These are phyloP conservation scores for Pseudoips prasinana DNA, from an alignment of 2,888 invertebrate species.

Conservation along the genomic window DNA sequence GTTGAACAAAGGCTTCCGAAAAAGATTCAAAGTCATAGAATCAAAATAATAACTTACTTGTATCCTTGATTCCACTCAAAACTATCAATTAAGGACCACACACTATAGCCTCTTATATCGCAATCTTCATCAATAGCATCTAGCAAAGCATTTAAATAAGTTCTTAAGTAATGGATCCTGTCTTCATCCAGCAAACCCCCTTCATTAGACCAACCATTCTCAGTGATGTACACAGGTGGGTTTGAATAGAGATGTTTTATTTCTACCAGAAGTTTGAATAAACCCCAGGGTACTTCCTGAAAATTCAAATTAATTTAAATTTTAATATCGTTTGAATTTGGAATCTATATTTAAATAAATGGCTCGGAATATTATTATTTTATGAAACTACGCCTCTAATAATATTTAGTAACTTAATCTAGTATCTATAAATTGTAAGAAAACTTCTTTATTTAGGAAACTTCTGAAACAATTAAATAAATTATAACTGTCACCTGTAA, in stretches of 20 bases:
- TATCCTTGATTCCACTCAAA: constrained; percentile 85
- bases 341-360: too few relatives aligned
- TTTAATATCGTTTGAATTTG: too few relatives aligned
- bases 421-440: too few relatives aligned
- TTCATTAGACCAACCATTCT: constrained; percentile 81
- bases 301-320: too few relatives aligned
- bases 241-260: constrained; percentile 75
- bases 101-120: constrained; percentile 77
- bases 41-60: constrained; percentile 52
- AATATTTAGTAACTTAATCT: too few relatives aligned
- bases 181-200: constrained; percentile 72
- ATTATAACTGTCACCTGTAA: too few relatives aligned
- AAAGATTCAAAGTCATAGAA: neutral
- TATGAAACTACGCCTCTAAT: too few relatives aligned
- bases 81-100: constrained; percentile 85
- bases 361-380: too few relatives aligned
- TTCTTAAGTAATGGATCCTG: constrained; percentile 63
- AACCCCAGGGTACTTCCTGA: constrained; percentile 82
- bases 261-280: constrained; percentile 79
- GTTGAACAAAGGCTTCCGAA: neutral
- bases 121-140: constrained; percentile 73
- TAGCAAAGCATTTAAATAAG: constrained; percentile 65
- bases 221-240: constrained; percentile 81
- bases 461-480: too few relatives aligned
- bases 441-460: too few relatives aligned